Evolutionary conservation across 2,888 invertebrate genomes (phyloP).

Genomic region (Agrotis clavis): DNA sequence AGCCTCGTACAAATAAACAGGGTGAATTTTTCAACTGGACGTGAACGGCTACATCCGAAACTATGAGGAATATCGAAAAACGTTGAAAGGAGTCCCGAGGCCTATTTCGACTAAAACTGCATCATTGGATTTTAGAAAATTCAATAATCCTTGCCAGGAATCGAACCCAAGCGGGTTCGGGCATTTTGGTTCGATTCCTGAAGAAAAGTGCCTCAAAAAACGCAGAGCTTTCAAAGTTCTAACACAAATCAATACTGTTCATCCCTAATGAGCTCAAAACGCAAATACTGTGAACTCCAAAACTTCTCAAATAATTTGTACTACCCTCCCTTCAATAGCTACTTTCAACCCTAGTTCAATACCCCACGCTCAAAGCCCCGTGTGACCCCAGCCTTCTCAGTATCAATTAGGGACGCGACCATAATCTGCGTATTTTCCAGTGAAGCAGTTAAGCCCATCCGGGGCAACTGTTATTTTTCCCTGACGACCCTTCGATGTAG

Average conservation of each 20-base stretch:
- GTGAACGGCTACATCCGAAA: too few species aligned
- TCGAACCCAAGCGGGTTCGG: too few species aligned
- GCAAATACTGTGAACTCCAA: not conserved
- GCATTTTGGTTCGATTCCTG: too few species aligned
- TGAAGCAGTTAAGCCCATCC: constrained; percentile 37
- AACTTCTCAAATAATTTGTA: not conserved
- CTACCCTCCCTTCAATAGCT: not conserved
- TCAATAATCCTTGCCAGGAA: too few species aligned
- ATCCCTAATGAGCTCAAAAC: not conserved
- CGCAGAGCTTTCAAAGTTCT: not conserved
- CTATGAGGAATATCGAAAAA: too few species aligned
- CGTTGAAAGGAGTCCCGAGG: too few species aligned
- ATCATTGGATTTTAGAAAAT: too few species aligned
- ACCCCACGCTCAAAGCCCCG: not conserved
- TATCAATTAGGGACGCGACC: constrained; percentile 27
- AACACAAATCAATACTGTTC: not conserved
- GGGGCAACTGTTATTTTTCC: constrained; percentile 38
- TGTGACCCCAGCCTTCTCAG: constrained; percentile 20
- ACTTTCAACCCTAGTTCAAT: constrained; percentile 11
- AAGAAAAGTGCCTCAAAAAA: too few species aligned
- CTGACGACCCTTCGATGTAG: constrained; percentile 7
- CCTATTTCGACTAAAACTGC: too few species aligned
- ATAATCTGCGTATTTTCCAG: constrained; percentile 32
- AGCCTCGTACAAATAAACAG: too few species aligned
- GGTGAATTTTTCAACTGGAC: too few species aligned